These are phyloP conservation scores for Sinelater perroti DNA, from an alignment of 2,888 invertebrate species.

Conservation along the genomic window DNA sequence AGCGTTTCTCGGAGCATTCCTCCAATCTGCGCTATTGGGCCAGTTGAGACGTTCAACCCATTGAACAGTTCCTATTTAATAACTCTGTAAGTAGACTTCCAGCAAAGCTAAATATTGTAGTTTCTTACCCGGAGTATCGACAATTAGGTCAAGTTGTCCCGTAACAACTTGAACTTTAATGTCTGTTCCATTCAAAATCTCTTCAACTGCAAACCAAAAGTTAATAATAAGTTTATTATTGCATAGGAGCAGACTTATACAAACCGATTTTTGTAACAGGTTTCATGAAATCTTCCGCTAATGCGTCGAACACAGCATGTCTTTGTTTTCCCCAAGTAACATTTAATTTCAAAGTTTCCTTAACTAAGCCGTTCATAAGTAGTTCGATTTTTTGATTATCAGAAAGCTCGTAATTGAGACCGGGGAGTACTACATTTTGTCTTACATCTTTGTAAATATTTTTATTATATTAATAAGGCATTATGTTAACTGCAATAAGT, in stretches of 20 bases:
- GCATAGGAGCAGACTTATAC: too few species aligned
- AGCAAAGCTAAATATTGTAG: neutral
- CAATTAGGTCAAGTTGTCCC: conserved; percentile 85
- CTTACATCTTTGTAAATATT: too few species aligned
- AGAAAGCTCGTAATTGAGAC: conserved; percentile 34
- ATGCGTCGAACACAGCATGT: conserved; percentile 66
- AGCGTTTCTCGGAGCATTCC: conserved; percentile 63
- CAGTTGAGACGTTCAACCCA: conserved; percentile 80
- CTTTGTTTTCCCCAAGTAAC: conserved; percentile 74
- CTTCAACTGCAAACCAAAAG: conserved; percentile 68
- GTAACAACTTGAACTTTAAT: conserved; percentile 75
- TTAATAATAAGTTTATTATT: neutral
- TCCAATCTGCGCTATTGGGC: conserved; percentile 69
- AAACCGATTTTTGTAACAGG: conserved; percentile 68
- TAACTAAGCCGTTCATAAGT: conserved; percentile 78
- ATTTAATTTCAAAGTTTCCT: conserved; percentile 71
- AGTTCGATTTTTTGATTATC: conserved; percentile 56
- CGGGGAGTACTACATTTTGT: too few species aligned
- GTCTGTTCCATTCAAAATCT: conserved; percentile 71
- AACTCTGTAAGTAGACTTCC: too few species aligned
- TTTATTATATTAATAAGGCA: too few species aligned
- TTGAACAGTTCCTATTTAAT: conserved; percentile 44
- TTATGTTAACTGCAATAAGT: neutral
- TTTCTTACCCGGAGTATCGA: conserved; percentile 75
- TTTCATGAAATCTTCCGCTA: conserved; percentile 81